Evolutionary conservation across 1,140 invertebrate genomes (phyloP).

Genomic region (Lordiphosa collinella): DNA sequence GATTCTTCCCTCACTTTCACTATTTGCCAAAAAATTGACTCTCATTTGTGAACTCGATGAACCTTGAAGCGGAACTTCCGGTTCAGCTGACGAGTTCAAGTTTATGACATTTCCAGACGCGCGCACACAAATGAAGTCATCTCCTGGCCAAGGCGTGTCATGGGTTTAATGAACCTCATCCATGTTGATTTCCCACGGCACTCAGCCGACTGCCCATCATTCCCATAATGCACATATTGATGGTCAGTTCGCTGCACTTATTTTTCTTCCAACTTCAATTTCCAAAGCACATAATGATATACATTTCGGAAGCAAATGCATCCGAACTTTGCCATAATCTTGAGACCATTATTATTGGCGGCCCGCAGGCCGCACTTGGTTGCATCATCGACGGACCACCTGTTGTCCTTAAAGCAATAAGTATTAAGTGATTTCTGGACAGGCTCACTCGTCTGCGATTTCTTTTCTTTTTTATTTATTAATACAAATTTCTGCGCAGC

Average conservation of each 20-base stretch:
- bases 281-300: constrained; percentile 66
- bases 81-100: constrained; percentile 48
- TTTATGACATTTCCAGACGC: constrained; percentile 72
- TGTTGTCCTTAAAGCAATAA: constrained; percentile 74
- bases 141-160: constrained; percentile 44
- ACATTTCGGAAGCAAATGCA: constrained; percentile 72
- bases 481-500: constrained; percentile 37
- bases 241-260: constrained; percentile 13
- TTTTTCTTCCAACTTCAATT: constrained; percentile 51
- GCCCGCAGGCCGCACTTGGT: not conserved
- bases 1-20: constrained; percentile 6
- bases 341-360: constrained; percentile 62
- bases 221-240: constrained; percentile 23
- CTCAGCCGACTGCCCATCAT: constrained; percentile 19
- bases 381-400: constrained; percentile 51
- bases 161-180: constrained; percentile 63
- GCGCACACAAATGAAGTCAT: constrained; percentile 69
- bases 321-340: constrained; percentile 72
- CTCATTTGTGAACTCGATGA: constrained; percentile 60
- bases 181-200: constrained; percentile 60
- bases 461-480: constrained; percentile 43
- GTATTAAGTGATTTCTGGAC: constrained; percentile 56
- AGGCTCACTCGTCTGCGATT: constrained; percentile 4
- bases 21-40: constrained; percentile 27
- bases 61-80: constrained; percentile 54